These are phyloP conservation scores for Phaonia tiefii DNA, from an alignment of 2,888 invertebrate species.

Conservation along the genomic window DNA sequence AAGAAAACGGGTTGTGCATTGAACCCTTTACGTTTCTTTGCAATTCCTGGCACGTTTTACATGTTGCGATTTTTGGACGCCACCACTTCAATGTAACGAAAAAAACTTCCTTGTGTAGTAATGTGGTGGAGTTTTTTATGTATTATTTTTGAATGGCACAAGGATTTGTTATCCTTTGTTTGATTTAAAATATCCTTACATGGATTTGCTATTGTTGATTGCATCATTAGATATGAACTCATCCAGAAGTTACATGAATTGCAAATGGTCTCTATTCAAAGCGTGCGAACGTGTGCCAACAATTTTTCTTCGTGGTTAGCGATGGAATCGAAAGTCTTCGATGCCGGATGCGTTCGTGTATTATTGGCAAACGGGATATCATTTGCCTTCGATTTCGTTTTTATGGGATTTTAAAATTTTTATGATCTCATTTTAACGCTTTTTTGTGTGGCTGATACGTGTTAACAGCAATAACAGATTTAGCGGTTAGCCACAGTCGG, in stretches of 20 bases:
- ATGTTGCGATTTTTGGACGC: constrained; percentile 42
- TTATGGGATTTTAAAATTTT: constrained; percentile 63
- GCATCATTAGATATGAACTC: constrained; percentile 68
- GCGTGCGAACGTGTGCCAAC: constrained; percentile 30
- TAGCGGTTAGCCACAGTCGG: neutral
- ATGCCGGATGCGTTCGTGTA: no score
- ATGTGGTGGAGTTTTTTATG: constrained; percentile 26
- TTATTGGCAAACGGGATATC: no score
- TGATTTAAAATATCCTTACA: constrained; percentile 52
- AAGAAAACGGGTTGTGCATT: constrained; percentile 69
- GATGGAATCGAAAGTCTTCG: no score
- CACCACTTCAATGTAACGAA: constrained; percentile 66
- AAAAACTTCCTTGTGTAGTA: neutral
- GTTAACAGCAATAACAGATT: constrained; percentile 56
- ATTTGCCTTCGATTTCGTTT: constrained; percentile 41
- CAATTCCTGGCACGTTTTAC: constrained; percentile 66
- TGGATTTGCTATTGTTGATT: constrained; percentile 57
- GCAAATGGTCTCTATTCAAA: constrained; percentile 20
- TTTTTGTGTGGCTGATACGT: constrained; percentile 5
- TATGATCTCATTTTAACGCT: constrained; percentile 45
- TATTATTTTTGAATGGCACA: constrained; percentile 1
- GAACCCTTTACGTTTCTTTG: constrained; percentile 66
- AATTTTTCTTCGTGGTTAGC: neutral
- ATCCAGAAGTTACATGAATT: constrained; percentile 63
- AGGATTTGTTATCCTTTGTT: constrained; percentile 24